These are phyloP conservation scores for Hylomyscus alleni DNA, from an alignment of 2,797 vertebrate species.

Conservation along the genomic window DNA sequence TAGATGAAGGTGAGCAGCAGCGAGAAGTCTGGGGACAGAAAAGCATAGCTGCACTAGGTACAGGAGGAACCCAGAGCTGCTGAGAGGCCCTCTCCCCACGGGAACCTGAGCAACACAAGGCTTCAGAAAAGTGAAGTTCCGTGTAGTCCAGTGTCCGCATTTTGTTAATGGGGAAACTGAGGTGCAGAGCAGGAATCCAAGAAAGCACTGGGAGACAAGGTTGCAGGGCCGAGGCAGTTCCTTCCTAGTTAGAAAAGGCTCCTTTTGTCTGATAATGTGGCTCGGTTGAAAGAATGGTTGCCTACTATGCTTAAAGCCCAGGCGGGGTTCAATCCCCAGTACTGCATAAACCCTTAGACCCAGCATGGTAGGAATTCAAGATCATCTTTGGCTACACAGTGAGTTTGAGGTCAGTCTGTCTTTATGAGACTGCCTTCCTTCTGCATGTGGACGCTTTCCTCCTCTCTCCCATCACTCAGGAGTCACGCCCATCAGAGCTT, in stretches of 20 bases:
- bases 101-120: background rate
- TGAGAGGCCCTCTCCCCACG: background rate
- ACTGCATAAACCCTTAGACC: background rate
- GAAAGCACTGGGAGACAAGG: background rate
- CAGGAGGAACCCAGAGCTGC: background rate
- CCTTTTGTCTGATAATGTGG: background rate
- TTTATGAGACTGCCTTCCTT: background rate
- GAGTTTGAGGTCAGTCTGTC: background rate
- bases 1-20: conserved; percentile 91
- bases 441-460: background rate
- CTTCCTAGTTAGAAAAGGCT: background rate
- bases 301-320: background rate
- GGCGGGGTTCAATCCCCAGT: background rate
- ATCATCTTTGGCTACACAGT: background rate
- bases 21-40: conserved; percentile 87
- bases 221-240: background rate
- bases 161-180: conserved; percentile 23
- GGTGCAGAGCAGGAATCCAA: background rate
- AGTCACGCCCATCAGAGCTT: background rate
- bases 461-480: background rate
- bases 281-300: background rate
- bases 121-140: background rate
- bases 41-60: background rate
- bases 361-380: background rate
- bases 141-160: background rate